Conservation (phyloP, 2,113 vertebrate genomes). For the Mellivora capensis region DNA sequence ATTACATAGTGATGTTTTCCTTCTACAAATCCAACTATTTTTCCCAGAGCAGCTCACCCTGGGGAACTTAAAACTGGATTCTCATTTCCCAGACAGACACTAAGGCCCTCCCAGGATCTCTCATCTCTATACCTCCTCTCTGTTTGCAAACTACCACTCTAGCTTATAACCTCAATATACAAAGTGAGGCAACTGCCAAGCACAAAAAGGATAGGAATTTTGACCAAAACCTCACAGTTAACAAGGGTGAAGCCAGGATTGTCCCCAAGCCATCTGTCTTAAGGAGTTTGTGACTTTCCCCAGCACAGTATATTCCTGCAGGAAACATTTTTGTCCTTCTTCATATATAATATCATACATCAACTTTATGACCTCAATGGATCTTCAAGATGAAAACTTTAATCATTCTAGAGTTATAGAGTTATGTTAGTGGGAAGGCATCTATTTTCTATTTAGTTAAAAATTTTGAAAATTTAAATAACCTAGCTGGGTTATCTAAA, state of each 20-base stretch:
- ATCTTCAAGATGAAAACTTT: slow-evolving; percentile 19
- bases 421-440: background rate
- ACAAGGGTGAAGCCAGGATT: background rate
- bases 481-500: background rate
- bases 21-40: background rate
- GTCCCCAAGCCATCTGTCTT: background rate
- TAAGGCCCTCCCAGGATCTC: background rate
- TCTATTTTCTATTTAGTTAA: background rate
- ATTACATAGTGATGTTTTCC: background rate
- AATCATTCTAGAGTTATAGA: background rate
- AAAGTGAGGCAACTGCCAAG: background rate
- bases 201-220: background rate
- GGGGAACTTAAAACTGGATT: background rate
- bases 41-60: background rate
- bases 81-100: background rate
- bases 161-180: background rate
- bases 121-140: background rate
- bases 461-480: slow-evolving; percentile 14
- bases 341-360: background rate
- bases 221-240: background rate
- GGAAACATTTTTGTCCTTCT: background rate
- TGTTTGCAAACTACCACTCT: background rate
- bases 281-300: background rate
- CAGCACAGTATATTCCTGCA: background rate
- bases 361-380: background rate